Evolutionary conservation across 2,113 vertebrate species (phyloP).

Genomic region (Blennius ocellaris): DNA sequence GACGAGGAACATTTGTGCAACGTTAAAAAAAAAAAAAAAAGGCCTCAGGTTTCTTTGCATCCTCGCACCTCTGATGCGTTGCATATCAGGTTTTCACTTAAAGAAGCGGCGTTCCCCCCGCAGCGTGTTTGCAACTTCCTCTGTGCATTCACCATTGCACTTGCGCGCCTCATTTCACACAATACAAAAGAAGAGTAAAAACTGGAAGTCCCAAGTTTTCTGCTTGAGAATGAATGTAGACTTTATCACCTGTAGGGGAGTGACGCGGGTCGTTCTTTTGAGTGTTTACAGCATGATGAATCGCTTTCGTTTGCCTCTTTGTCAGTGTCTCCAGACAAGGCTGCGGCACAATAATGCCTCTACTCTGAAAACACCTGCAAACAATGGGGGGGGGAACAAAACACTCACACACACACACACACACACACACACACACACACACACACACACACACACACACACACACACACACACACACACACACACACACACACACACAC

Average conservation of each 20-base stretch:
- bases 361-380: constrained; percentile 42
- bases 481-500: too few species aligned
- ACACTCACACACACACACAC: too few species aligned
- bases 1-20: background rate
- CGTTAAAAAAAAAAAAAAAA: background rate
- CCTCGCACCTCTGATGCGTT: background rate
- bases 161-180: background rate
- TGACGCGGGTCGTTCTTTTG: constrained; percentile 20
- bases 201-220: constrained; percentile 20
- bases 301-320: constrained; percentile 60
- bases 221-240: constrained; percentile 1
- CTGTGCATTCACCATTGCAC: background rate
- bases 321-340: constrained; percentile 55
- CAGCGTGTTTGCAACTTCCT: background rate
- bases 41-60: background rate
- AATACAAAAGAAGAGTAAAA: background rate
- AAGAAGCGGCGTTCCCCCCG: background rate
- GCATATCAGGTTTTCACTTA: background rate
- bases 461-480: too few species aligned
- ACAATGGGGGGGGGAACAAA: too few species aligned
- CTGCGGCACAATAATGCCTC: constrained; percentile 51
- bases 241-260: constrained; percentile 31
- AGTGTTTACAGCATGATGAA: constrained; percentile 54
- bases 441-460: too few species aligned
- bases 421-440: too few species aligned